Conservation (phyloP, 1,140 invertebrate genomes). For the Apocrypta bakeri region DNA sequence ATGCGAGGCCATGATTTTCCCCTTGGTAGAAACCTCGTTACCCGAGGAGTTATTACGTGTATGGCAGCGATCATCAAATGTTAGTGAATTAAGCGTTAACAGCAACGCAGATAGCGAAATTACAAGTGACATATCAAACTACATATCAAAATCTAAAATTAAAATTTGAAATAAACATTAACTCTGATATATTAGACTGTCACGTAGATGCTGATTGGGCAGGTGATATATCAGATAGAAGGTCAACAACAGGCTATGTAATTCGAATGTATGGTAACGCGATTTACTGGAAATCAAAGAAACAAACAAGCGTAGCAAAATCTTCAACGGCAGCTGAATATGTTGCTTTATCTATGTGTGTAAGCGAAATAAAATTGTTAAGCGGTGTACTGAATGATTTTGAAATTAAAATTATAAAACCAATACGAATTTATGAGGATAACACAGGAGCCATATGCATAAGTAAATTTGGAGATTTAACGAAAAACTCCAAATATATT, state of each 20-base stretch:
- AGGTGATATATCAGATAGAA: slow-evolving; percentile 58
- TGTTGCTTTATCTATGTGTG: slow-evolving; percentile 49
- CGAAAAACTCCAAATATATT: slow-evolving; percentile 23
- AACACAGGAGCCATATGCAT: slow-evolving; percentile 41
- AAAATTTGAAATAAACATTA: slow-evolving; percentile 20
- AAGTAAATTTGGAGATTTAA: slow-evolving; percentile 19
- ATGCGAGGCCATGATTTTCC: too few relatives aligned
- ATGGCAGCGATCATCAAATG: too few relatives aligned
- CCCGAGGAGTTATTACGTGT: too few relatives aligned
- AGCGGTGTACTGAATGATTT: slow-evolving; percentile 44
- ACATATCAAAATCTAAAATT: slow-evolving; percentile 51
- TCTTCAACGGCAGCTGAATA: slow-evolving; percentile 51
- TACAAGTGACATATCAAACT: too few relatives aligned
- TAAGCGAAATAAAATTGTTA: slow-evolving; percentile 47
- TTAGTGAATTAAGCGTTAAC: too few relatives aligned
- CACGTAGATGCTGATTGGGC: slow-evolving; percentile 65
- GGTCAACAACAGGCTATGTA: slow-evolving; percentile 61
- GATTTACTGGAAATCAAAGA: slow-evolving; percentile 50
- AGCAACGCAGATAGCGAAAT: too few relatives aligned
- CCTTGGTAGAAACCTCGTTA: neutral
- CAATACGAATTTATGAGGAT: slow-evolving; percentile 44
- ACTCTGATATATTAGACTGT: slow-evolving; percentile 38
- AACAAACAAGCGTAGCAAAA: slow-evolving; percentile 47
- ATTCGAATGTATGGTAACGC: slow-evolving; percentile 54
- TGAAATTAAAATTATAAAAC: slow-evolving; percentile 36